These are phyloP conservation scores for Bovichtus diacanthus DNA, from an alignment of 2,797 vertebrate species.

Conservation along the genomic window DNA sequence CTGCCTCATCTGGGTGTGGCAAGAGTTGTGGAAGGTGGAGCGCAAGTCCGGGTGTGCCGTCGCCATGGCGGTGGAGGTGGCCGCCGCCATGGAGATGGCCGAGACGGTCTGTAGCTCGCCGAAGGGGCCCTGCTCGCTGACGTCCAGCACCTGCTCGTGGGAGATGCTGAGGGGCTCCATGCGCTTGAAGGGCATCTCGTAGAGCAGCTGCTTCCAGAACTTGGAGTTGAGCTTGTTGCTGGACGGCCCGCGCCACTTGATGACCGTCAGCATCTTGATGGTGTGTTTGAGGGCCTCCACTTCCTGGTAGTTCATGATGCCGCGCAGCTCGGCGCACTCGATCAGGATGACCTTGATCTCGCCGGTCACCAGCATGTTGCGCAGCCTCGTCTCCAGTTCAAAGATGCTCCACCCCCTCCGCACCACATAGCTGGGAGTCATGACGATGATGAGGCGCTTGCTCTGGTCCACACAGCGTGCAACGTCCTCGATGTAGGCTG, in stretches of 20 bases:
- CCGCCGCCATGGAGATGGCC: slow-evolving; percentile 97
- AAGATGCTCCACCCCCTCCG: slow-evolving; percentile 99
- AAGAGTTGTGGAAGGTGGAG: slow-evolving; percentile 95
- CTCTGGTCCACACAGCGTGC: slow-evolving; percentile 99
- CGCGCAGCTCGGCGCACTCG: slow-evolving; percentile 96
- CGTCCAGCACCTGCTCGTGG: slow-evolving; percentile 96
- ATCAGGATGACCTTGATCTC: slow-evolving; percentile 99
- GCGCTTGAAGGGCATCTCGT: slow-evolving; percentile 99
- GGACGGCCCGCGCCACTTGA: slow-evolving; percentile 96
- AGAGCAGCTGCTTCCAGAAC: slow-evolving; percentile 99
- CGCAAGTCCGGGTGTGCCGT: slow-evolving; percentile 96
- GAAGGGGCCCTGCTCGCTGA: slow-evolving; percentile 97
- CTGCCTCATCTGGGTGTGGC: slow-evolving; percentile 93
- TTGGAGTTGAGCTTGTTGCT: slow-evolving; percentile 98
- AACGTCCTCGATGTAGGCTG: slow-evolving; percentile 99
- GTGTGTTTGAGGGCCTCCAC: slow-evolving; percentile 98
- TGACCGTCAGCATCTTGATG: slow-evolving; percentile 97
- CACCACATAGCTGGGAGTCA: slow-evolving; percentile 98
- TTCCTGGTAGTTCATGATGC: slow-evolving; percentile 99
- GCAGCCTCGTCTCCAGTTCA: slow-evolving; percentile 97
- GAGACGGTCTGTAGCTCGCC: slow-evolving; percentile 98
- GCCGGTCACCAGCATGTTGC: slow-evolving; percentile 96
- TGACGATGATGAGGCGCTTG: slow-evolving; percentile 97
- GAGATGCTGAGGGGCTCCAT: slow-evolving; percentile 92
- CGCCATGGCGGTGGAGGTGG: slow-evolving; percentile 96